Percentiles rank a stretch among this genome's conserved stretches.
Conservation (phyloP, 1,140 invertebrate genomes). For the Tetramorium alpestre region DNA sequence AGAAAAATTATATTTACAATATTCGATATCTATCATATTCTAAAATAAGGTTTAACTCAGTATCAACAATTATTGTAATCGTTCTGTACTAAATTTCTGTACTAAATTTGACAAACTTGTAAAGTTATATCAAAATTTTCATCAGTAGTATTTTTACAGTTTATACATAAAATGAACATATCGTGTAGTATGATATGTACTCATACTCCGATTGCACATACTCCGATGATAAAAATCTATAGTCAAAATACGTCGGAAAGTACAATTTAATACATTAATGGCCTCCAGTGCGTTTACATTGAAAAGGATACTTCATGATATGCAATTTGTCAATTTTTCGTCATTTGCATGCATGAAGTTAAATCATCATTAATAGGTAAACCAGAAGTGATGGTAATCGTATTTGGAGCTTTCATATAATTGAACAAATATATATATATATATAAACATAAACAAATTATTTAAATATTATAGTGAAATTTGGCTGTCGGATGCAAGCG, state of each 20-base stretch:
- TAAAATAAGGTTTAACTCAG: neutral
- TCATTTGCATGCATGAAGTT: neutral
- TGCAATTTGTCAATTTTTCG: neutral
- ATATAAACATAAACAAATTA: neutral
- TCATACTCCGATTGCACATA: constrained; percentile 11
- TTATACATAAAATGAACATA: constrained; percentile 10
- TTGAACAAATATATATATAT: neutral
- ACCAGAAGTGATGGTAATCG: neutral
- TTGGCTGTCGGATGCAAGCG: neutral
- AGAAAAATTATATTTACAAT: constrained; percentile 11
- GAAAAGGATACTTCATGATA: neutral
- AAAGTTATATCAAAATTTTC: neutral
- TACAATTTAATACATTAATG: constrained; percentile 2
- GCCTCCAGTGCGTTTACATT: neutral
- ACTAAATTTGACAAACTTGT: neutral
- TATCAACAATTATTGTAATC: constrained; percentile 1
- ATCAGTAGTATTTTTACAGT: neutral
- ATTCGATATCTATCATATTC: neutral
- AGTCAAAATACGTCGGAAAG: neutral
- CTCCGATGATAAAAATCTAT: constrained; percentile 19
- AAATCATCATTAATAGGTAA: neutral
- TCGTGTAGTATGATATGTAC: neutral
- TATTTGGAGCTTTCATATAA: neutral
- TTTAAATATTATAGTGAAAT: neutral
- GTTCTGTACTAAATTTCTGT: neutral